Base-by-base conservation (phyloP, 2,888 invertebrate genomes). In the Drosophila melanosoma region DNA sequence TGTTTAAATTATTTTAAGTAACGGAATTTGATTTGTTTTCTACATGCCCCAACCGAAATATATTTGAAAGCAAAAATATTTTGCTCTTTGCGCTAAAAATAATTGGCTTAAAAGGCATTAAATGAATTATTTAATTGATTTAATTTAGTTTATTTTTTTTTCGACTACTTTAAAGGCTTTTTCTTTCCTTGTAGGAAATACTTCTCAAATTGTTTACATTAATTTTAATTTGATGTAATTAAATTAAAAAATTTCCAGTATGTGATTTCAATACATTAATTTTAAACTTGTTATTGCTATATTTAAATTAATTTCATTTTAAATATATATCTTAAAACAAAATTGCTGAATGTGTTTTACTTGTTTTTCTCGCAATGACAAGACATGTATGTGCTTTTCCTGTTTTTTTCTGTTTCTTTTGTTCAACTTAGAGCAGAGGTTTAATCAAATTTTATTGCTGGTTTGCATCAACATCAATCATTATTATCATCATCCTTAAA, bases 121-220 rank as follows among this genome's bases (percentile, higher is more conserved):
- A 81, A 72, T 74, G 59, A 73, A 71, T 65, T 70, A 29, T 49
- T 51, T 70, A 81, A 76, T 79, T 77, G 74, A 69, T 69, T 82
- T 76, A 66, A 70, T 75, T 81, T 65, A 52, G 54, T 62, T 59
- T 45, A 74, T 66, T 62, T 81, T 65, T 67, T 74, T 78, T 82
- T 85, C 56, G 74, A 79, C 87, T 85, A 85, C 69, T 88, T 84
- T 91, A 91, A 91, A 91, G 91, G 91, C 91, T 74, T 91, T 91
- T 91, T 91, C 91, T 91, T 91, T 91, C 91, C 91, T 91, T 91
- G 65, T 66, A 91, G 91, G 91, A 91, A 91, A 91, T 91, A 91
- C 91, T 91, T 90, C 54, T 88, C 87, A 91, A 85, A 85, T 84
- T 68, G 75, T 79, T 82, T 80, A 79, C 57, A 65, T 71, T 73